Evolutionary conservation across 2,113 vertebrate species (phyloP).

Genomic region (Ammodytes marinus): DNA sequence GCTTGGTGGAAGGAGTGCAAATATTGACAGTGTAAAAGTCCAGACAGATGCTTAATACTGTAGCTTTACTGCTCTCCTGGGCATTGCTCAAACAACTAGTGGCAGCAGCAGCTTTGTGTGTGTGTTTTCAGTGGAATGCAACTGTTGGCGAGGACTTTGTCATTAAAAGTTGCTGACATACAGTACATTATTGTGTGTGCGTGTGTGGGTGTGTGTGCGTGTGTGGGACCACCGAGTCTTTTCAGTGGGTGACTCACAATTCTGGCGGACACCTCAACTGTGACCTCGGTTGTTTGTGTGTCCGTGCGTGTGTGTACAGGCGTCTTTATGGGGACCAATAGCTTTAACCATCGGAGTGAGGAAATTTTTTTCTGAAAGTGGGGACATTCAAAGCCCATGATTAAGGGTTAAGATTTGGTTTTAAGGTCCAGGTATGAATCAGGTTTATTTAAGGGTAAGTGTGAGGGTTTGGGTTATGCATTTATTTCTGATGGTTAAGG

Average conservation of each 20-base stretch:
- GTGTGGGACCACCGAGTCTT: neutral
- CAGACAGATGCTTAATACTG: constrained; percentile 20
- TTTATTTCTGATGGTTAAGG: no score
- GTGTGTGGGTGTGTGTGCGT: constrained; percentile 16
- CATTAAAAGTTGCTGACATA: constrained; percentile 20
- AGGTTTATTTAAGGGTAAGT: no score
- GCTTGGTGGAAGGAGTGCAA: constrained; percentile 43
- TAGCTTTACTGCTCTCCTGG: constrained; percentile 23
- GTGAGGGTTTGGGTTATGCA: no score
- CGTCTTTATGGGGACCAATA: no score
- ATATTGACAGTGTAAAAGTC: constrained; percentile 78
- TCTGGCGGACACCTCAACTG: neutral
- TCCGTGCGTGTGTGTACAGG: constrained; percentile 17
- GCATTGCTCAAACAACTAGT: neutral
- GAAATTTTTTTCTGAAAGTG: no score
- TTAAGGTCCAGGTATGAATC: no score
- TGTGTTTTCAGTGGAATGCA: constrained; percentile 25
- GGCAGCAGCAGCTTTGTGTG: constrained; percentile 4
- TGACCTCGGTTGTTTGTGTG: neutral
- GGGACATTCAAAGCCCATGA: no score
- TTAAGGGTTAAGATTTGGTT: no score
- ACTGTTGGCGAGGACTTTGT: neutral
- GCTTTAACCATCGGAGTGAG: no score
- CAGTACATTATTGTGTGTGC: neutral
- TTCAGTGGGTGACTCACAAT: constrained; percentile 33